Evolutionary conservation across 2,113 vertebrate species (phyloP).

Genomic region (Sturnus vulgaris): DNA sequence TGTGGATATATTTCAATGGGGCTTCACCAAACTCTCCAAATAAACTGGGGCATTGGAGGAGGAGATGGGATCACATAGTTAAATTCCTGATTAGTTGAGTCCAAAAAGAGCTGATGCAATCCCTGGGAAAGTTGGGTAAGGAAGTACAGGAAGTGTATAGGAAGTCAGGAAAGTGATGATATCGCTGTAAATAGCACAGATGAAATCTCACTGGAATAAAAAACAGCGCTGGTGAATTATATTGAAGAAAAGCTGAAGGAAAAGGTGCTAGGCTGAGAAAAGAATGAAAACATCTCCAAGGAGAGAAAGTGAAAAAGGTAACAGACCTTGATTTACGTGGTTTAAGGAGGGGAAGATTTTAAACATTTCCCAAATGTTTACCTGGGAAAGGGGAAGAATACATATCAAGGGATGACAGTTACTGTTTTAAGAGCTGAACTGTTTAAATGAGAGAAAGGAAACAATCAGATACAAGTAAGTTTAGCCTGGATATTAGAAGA

Average conservation of each 20-base stretch:
- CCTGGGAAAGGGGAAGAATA: neutral
- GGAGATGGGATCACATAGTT: neutral
- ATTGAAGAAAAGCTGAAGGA: neutral
- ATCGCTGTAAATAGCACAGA: rapidly evolving
- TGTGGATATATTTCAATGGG: neutral
- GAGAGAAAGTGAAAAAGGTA: neutral
- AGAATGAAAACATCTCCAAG: neutral
- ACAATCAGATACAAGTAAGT: neutral
- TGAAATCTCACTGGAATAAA: neutral
- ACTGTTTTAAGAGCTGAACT: neutral
- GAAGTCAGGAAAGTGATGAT: neutral
- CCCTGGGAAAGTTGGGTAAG: neutral
- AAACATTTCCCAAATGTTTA: neutral
- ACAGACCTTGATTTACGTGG: rapidly evolving
- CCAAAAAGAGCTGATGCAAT: slow-evolving; percentile 33
- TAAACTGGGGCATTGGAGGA: neutral
- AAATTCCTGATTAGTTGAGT: neutral
- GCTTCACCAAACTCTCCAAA: neutral
- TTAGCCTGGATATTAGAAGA: neutral
- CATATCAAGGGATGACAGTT: neutral
- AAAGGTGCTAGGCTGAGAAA: neutral
- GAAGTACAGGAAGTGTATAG: neutral
- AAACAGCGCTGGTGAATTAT: neutral
- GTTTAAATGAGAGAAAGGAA: neutral
- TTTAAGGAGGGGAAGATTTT: neutral